Base-by-base conservation (phyloP, 2,888 invertebrate genomes). In the Hyalella azteca region DNA sequence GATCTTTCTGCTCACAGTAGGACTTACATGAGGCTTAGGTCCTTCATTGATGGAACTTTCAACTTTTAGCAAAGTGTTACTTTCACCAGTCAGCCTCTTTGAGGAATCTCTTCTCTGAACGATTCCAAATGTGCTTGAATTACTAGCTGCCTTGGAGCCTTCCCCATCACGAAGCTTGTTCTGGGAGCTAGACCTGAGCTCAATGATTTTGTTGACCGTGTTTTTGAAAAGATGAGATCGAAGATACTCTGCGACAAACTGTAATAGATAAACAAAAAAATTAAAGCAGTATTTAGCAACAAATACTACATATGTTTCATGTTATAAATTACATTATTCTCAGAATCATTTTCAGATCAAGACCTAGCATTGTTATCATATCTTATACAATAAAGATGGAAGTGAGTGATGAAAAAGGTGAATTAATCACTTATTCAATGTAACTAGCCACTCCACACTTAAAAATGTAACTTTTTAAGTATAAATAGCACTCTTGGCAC, bases 171-270 rank as follows among this genome's bases (percentile, higher is more conserved):
- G 36, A 19, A 22, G 19, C 19, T 66, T 66, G 19, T 5, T 11
- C 36, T n/a, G 13, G 36, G 66, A 13, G 15, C 36, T 36, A 4
- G 66, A 36, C 19, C 66, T 32, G n/a, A 81, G 77, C 45, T 82
- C 77, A 26, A 79, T 66, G 7, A 83, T 83, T 54, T 83, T 81
- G 48, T 81, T 77, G 11, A 83, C 76, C 9, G 80, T 79, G 76
- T 81, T 81, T 13, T 66, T 78, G 79, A 81, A 83, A 32, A 83
- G 81, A 49, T 81, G 54, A 9, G 81, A 79, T 78, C 81, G 81
- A 49, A 83, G 79, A 39, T 78, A 83, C 26, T 83, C 83, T n/a
- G 81, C 83, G 26, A 79, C 81, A 60, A 78, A 83, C 83, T 83
- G 83, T 4, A 79, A 78, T 40, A 45, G 22, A 77, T 19, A 36